These are phyloP conservation scores for Halesus radiatus DNA, from an alignment of 1,140 invertebrate genomes.

Conservation along the genomic window DNA sequence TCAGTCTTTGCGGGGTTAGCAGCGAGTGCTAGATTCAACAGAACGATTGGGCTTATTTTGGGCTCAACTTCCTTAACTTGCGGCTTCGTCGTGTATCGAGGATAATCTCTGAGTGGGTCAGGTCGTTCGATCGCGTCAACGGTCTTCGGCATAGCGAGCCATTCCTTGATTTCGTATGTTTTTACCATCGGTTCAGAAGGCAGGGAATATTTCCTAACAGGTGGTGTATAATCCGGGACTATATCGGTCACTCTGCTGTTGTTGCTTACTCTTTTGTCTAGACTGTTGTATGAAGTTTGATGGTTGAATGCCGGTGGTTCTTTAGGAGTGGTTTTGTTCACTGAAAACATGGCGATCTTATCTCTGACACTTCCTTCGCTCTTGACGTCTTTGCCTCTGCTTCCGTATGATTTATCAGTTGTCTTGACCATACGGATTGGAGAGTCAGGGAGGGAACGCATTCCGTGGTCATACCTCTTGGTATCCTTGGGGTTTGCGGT, in stretches of 20 bases:
- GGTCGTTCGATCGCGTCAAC: background rate
- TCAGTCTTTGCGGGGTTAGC: conserved; percentile 62
- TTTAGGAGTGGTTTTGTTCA: conserved; percentile 67
- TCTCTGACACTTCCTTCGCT: conserved; percentile 86
- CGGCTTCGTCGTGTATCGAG: background rate
- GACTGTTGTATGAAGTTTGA: background rate
- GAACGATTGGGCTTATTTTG: conserved; percentile 44
- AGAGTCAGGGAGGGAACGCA: conserved; percentile 42
- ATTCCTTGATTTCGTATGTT: conserved; percentile 26
- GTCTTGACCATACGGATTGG: conserved; percentile 35
- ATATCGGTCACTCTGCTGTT: background rate
- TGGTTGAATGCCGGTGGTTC: conserved; percentile 57
- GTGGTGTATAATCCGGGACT: background rate
- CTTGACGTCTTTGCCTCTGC: conserved; percentile 78
- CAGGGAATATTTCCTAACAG: background rate
- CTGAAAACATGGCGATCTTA: conserved; percentile 91
- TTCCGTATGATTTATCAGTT: conserved; percentile 47
- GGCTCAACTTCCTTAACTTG: conserved; percentile 5
- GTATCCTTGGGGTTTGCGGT: conserved; percentile 15
- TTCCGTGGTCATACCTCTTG: conserved; percentile 26
- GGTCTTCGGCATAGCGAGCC: conserved; percentile 10
- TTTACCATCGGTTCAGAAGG: background rate
- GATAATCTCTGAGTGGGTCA: conserved; percentile 8
- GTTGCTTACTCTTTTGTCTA: conserved; percentile 1
- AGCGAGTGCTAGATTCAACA: conserved; percentile 37